Evolutionary conservation across 1,140 invertebrate genomes (phyloP), one percentile per base, ranked within the genome.

Genomic region (Pseudobourletiella spinata): DNA sequence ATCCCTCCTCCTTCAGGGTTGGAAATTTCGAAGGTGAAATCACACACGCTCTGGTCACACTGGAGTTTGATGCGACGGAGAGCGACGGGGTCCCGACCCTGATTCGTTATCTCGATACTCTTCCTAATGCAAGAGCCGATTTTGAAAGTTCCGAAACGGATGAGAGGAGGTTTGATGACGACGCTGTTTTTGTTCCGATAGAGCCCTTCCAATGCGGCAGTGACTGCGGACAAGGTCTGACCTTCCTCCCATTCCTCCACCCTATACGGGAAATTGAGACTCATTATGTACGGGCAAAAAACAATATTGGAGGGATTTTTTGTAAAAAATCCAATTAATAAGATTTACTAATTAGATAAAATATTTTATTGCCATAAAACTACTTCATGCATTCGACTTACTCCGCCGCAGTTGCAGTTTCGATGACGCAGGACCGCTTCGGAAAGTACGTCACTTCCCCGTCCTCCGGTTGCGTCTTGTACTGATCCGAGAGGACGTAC

Each of bases 391-490:
- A 20, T 30, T 44, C 20, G 20, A 68, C 26, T 29, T 51, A 68
- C 29, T 68, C 66, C n/a, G 59, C 61, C 65, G 24, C 1, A 52
- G 22, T 2, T 2, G 26, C 11, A 15, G 29, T 30, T 55, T 32
- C 4, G 4, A 43, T 16, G 25, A n/a, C 22, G 11, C n/a, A 16
- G 22, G n/a, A 2, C 39, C 26, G 3, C 22, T 35, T 48, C 15
- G 20, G 30, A 29, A 30, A 59, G 11, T 3, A 25, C 28, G 16
- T 29, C 1, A 11, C 16, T 1, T 8, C 18, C 29, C 24, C 29
- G 22, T 43, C 56, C 43, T 28, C 25, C n/a, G 1, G 46, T 22
- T 22, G n/a, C 11, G 18, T 59, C 44, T 11, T 26, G 14, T 8
- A 50, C 26, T 24, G 44, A 48, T 2, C 35, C 43, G n/a, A 32